A percentile compares a stretch with the other conserved stretches of the same genome.
phyloP scores from a whole-genome alignment of 2,888 invertebrate genomes.

The Caradrina kadenii region DNA sequence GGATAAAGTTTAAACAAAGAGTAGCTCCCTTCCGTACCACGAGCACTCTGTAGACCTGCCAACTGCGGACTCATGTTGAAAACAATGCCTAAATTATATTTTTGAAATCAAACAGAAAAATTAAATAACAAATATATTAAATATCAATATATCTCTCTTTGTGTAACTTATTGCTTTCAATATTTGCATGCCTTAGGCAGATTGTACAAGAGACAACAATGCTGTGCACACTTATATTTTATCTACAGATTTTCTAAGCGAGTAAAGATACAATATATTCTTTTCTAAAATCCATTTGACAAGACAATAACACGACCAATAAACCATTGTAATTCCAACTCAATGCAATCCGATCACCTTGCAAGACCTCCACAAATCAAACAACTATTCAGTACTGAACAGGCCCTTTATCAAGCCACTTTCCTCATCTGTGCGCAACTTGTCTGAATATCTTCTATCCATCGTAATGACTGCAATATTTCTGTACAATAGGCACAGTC shows the following conservation, averaged over 20 bases:
- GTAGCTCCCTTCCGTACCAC: neutral
- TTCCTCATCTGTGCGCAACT: constrained; percentile 35
- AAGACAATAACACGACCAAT: neutral
- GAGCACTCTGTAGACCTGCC: no score
- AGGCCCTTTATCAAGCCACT: constrained; percentile 24
- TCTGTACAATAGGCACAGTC: constrained; percentile 26
- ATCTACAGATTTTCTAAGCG: no score
- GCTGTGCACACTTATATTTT: no score
- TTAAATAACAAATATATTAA: no score
- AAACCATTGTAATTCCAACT: constrained; percentile 5
- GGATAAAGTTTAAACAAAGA: constrained; percentile 36
- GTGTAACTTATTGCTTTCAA: no score
- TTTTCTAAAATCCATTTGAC: neutral
- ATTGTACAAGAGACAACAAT: no score
- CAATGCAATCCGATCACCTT: constrained; percentile 17
- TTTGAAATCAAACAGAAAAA: no score
- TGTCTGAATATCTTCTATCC: constrained; percentile 44
- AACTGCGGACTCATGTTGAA: neutral
- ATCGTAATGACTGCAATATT: constrained; percentile 52
- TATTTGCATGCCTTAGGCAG: no score
- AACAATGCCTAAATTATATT: neutral
- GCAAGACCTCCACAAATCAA: constrained; percentile 6
- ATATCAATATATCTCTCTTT: no score
- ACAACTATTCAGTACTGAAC: constrained; percentile 1
- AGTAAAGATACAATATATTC: no score